phyloP scores from a whole-genome alignment of 2,888 invertebrate species.

The Stomorhina lunata region DNA sequence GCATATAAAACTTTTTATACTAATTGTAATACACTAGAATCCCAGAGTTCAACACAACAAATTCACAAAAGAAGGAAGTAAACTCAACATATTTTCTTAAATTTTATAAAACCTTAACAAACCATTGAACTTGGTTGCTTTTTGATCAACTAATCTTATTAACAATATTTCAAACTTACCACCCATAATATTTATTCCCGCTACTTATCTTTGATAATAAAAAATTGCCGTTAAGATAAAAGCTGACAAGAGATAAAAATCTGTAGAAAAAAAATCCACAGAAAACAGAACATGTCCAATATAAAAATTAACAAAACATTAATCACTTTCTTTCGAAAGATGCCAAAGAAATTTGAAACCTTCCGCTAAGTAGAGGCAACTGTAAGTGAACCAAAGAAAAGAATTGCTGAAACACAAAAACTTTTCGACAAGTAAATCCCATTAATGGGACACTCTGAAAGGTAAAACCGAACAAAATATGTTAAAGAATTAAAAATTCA shows the following conservation, averaged over 20 bases:
- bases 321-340: constrained; percentile 59
- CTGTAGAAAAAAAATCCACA: neutral
- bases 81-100: neutral
- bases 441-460: constrained; percentile 54
- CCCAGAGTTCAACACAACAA: too few species aligned
- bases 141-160: constrained; percentile 1
- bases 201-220: constrained; percentile 48
- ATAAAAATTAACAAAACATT: constrained; percentile 51
- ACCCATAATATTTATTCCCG: constrained; percentile 52
- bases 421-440: constrained; percentile 57
- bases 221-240: constrained; percentile 55
- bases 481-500: neutral
- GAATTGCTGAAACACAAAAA: neutral
- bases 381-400: neutral
- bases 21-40: too few species aligned
- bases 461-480: neutral
- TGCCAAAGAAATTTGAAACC: constrained; percentile 45
- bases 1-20: too few species aligned
- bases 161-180: constrained; percentile 26
- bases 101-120: neutral
- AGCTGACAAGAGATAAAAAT: constrained; percentile 25
- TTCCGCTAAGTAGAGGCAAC: neutral
- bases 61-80: neutral
- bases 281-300: constrained; percentile 50
- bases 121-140: neutral